Conservation (phyloP, 2,888 invertebrate species). For the Drosophila kuntzei region DNA sequence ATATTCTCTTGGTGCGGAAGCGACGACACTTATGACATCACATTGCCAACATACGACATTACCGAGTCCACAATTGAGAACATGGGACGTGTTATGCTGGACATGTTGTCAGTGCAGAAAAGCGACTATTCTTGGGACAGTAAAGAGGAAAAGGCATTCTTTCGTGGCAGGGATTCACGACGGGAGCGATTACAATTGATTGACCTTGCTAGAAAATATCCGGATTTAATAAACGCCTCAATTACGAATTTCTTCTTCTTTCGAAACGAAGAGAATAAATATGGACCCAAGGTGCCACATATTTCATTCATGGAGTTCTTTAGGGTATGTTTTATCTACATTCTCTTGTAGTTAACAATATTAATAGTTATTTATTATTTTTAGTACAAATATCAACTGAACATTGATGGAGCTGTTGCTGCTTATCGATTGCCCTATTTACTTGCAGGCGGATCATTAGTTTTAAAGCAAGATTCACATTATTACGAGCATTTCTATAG, state of each 20-base stretch:
- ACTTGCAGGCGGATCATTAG: constrained; percentile 93
- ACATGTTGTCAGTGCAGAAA: constrained; percentile 95
- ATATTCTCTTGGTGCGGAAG: constrained; percentile 99
- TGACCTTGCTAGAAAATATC: constrained; percentile 90
- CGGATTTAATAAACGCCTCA: constrained; percentile 94
- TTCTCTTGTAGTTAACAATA: not conserved
- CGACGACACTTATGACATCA: constrained; percentile 92
- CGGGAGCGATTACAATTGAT: constrained; percentile 93
- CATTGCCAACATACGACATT: constrained; percentile 97
- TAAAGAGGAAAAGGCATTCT: constrained; percentile 92
- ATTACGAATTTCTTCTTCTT: constrained; percentile 99
- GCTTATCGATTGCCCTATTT: constrained; percentile 97
- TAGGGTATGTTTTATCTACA: constrained; percentile 88
- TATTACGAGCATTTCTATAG: constrained; percentile 98
- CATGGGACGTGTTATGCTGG: constrained; percentile 96
- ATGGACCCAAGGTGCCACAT: constrained; percentile 94
- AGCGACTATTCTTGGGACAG: constrained; percentile 90
- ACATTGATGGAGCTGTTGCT: constrained; percentile 98
- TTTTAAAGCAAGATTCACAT: constrained; percentile 96
- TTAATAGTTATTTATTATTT: constrained; percentile 29
- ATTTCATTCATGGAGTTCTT: constrained; percentile 97
- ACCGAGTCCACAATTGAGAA: constrained; percentile 96
- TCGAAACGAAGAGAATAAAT: constrained; percentile 91
- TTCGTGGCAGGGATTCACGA: constrained; percentile 97
- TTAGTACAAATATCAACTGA: constrained; percentile 97